Conservation (phyloP, 2,888 invertebrate species). For the Nasonovia ribisnigri region DNA sequence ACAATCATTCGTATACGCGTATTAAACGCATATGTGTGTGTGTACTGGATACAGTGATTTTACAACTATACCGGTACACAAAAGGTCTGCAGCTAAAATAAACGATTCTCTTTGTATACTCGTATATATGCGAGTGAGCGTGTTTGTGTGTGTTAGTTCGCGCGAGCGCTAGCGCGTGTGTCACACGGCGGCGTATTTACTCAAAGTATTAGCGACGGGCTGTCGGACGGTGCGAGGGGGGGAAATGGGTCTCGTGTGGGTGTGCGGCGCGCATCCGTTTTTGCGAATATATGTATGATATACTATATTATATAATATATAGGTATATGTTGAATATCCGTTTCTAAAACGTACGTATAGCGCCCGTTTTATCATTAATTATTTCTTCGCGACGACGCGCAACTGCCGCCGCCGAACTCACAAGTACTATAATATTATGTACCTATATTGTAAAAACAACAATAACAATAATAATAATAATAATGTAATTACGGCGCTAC, state of each 20-base stretch:
- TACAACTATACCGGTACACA: constrained; percentile 15
- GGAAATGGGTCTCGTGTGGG: neutral
- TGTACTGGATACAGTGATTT: constrained; percentile 13
- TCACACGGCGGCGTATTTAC: constrained; percentile 33
- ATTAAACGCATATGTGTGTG: neutral
- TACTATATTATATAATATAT: neutral
- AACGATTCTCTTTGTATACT: constrained; percentile 46
- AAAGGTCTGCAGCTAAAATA: constrained; percentile 52
- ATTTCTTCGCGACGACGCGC: neutral
- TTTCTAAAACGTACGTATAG: neutral
- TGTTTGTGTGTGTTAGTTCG: neutral
- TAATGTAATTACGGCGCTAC: neutral
- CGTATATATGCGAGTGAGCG: neutral
- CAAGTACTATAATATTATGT: too few species aligned
- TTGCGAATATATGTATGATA: neutral
- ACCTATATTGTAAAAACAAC: too few species aligned
- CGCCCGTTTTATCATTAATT: neutral
- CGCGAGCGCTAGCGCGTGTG: constrained; percentile 12
- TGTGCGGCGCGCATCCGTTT: neutral
- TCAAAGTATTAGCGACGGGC: constrained; percentile 47
- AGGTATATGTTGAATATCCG: neutral
- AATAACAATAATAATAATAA: too few species aligned
- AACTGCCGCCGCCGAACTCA: neutral
- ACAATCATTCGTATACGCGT: neutral
- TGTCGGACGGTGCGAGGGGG: neutral